Evolutionary conservation across 1,140 invertebrate genomes (phyloP), one percentile per base, ranked within the genome.

Genomic region (Drosophila oshimai): DNA sequence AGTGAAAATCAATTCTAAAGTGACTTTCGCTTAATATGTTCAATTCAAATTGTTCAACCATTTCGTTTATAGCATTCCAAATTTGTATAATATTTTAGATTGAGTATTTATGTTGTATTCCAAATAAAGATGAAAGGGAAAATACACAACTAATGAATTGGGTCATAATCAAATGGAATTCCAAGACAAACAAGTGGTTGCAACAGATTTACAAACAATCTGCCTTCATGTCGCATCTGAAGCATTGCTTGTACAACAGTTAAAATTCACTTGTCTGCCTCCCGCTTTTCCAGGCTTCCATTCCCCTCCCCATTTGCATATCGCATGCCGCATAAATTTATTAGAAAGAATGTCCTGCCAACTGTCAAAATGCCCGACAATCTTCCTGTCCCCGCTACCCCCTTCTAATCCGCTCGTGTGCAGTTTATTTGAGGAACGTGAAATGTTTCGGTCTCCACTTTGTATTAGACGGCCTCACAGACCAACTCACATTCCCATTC

Each of bases 381-480:
- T 71, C 54, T 50, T 22, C 33, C 13, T n/a, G n/a, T n/a, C 3
- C 29, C 4, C 58, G 0, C 28, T 13, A 0, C 6, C 7, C 22
- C 15, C 28, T 9, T 9, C 24, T 33, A 62, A 60, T 53, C 68
- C 39, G 74, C 46, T 76, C 68, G 68, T 69, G 62, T 83, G 62
- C 41, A 76, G 74, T 84, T 74, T 84, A 83, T 78, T 78, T 83
- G 64, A 70, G 65, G 79, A 78, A 84, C 74, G 57, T 83, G 42
- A 76, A 69, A 81, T 62, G 57, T 61, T 54, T 61, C 20, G 79
- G 61, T 58, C 65, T 42, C 54, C 54, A 62, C 39, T 68, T 41
- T 46, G 60, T 74, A 54, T 53, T 79, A 78, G 75, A 73, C 31
- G 53, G 36, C 45, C 53, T 37, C 33, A 58, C 54, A 45, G 53